Base-by-base conservation (phyloP, 2,888 invertebrate genomes). In the Apantesis nais region DNA sequence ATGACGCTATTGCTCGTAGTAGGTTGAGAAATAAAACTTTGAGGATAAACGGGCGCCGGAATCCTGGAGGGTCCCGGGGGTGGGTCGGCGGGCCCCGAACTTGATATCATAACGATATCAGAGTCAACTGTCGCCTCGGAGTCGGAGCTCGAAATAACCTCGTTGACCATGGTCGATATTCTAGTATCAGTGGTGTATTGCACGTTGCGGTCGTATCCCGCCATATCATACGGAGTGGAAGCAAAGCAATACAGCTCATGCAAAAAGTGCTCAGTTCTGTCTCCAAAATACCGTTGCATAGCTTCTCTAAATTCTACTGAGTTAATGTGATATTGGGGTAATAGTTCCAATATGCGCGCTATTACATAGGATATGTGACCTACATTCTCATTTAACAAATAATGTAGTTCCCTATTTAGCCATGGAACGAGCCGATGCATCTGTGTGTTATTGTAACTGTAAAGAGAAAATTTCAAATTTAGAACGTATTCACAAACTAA, bases 241-340 rank as follows among this genome's bases (percentile, higher is more conserved):
- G 99, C 98, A 92, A 97, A 99, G 88, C 97, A 97, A 83, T 97
- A 96, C 74, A 99, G 96, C 87, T 99, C 99, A 88, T 99, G 98
- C 48, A 98, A 96, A 88, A 99, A 99, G 90, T 99, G 99, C 72
- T 97, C 96, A 0, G 98, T 98, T 78, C 97, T 95, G 0, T 95
- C 92, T 31, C 97, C 96, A 75, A 98, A 95, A 87, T 97, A 97
- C 22, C 97, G 96, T 41, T 95, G 95, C 67, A 98, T 90, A 22
- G 96, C 94, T 61, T 96, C 96, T 58, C 96, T 96, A 90, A 99
- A 98, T 83, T 97, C 96, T 14, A 95, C 87, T 73, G 97, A 96
- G 78, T 94, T 95, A 74, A 97, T 96, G 85, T 97, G 96, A 84
- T 96, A 96, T 76, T 96, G 94, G 12, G 95, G 96, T 31, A 99